Evolutionary conservation across 2,888 invertebrate genomes (phyloP).

Genomic region (Atherix ibis): DNA sequence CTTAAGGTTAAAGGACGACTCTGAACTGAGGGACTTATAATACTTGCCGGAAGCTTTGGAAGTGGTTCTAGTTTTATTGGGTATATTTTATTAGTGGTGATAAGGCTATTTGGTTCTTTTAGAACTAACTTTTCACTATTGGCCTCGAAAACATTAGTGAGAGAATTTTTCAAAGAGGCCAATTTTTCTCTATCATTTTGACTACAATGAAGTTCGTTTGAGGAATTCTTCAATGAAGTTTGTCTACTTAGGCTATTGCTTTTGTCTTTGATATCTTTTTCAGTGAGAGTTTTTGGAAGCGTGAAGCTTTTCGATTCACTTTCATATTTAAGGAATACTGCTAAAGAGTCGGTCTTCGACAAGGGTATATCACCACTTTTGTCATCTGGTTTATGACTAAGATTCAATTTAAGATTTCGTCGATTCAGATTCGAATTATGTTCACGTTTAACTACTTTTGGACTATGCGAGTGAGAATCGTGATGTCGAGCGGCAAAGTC

Average conservation of each 20-base stretch:
- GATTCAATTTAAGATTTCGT: conserved; percentile 12
- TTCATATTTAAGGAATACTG: conserved; percentile 31
- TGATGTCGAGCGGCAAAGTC: conserved; percentile 21
- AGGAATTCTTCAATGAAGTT: conserved; percentile 17
- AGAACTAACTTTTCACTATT: conserved; percentile 26
- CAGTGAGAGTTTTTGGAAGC: conserved; percentile 8
- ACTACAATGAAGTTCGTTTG: conserved; percentile 8
- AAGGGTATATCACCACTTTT: conserved; percentile 6
- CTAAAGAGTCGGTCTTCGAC: conserved; percentile 30
- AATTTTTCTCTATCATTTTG: conserved; percentile 9
- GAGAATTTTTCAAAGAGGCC: conserved; percentile 6
- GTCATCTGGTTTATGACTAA: conserved; percentile 5
- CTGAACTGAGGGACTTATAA: background rate
- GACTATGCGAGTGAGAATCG: conserved; percentile 17
- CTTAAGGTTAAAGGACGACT: background rate
- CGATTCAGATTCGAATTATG: conserved; percentile 12
- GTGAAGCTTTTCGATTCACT: conserved; percentile 17
- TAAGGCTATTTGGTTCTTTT: conserved; percentile 13
- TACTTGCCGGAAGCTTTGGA: conserved; percentile 2
- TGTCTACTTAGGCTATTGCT: conserved; percentile 30
- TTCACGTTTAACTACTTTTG: conserved; percentile 26
- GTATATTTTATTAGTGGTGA: conserved; percentile 12
- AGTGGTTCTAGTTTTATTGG: conserved; percentile 12
- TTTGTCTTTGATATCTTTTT: conserved; percentile 31
- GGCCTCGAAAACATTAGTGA: conserved; percentile 6